Conservation (phyloP, 1,140 invertebrate genomes). For the Cephus cinctus region DNA sequence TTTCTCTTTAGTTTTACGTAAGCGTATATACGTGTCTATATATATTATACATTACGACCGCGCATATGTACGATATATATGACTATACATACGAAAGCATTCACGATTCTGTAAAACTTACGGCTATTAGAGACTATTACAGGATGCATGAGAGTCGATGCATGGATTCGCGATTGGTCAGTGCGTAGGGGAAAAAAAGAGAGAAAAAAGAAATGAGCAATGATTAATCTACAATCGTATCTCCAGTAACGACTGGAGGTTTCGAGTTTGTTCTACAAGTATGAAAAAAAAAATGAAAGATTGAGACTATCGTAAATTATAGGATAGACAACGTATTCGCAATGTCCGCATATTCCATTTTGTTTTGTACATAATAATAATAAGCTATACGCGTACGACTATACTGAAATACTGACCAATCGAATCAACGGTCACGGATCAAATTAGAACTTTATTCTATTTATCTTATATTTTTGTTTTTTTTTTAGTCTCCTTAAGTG, state of each 20-base stretch:
- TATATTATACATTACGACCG: constrained; percentile 15
- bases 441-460: background rate
- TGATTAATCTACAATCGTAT: too few species aligned
- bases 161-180: background rate
- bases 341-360: too few species aligned
- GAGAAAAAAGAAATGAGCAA: background rate
- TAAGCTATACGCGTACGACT: too few species aligned
- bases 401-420: too few species aligned
- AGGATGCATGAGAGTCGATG: background rate
- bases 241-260: too few species aligned
- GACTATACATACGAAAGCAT: constrained; percentile 19
- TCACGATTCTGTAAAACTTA: constrained; percentile 29
- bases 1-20: too few species aligned
- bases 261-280: too few species aligned
- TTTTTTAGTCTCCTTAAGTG: background rate
- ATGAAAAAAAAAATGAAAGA: too few species aligned
- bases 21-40: constrained; percentile 17
- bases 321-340: too few species aligned
- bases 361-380: too few species aligned
- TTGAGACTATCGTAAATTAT: too few species aligned
- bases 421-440: too few species aligned
- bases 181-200: background rate
- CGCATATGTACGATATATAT: constrained; percentile 19
- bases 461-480: background rate
- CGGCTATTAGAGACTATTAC: constrained; percentile 5